Evolutionary conservation across 2,888 invertebrate genomes (phyloP), one percentile per base, ranked within the genome.

Genomic region (Malacosoma neustria): DNA sequence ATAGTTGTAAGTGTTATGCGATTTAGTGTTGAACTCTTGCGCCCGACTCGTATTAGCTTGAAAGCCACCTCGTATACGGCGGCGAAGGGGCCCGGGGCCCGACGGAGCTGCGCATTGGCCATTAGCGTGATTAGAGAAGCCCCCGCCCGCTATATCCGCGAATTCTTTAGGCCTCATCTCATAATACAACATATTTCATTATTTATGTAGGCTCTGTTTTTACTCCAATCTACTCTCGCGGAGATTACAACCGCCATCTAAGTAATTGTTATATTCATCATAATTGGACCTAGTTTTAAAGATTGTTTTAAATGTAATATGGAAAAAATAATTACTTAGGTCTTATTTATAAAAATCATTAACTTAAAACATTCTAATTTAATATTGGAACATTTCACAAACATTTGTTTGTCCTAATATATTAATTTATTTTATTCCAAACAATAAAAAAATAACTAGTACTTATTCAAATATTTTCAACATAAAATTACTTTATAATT

Each of bases 101-200:
- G 50, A 46, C 40, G 47, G 53, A 54, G 61, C 69, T 72, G 82
- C 80, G 84, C 81, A 85, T 82, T 84, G 81, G 79, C 85, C 85
- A 87, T 87, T 87, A 87, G 82, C 81, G 74, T 86, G 86, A 87
- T 87, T 87, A 85, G 74, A 77, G 74, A 61, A 68, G 55, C 52
- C 51, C 64, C 63, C 60, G 48, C 68, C 70, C 56, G 30, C 22
- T 22, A 22, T 22, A 51, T 71, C 73, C 72, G 71, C 76, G 71
- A 74, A 79, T 82, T 81, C 81, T 81, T 81, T 75, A 79, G 77
- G 71, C 77, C 72, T 73, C 80, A 76, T 80, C 81, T 79, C 79
- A 76, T 82, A 80, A 81, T 81, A 79, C 73, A 74, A 79, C 77
- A 82, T 81, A 81, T 80, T 81, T 80, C 73, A 84, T 84, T 82